A percentile compares a stretch with the other conserved stretches of the same genome.
These are phyloP conservation scores for Ormyrus nitidulus DNA, from an alignment of 2,888 invertebrate genomes.

Conservation along the genomic window DNA sequence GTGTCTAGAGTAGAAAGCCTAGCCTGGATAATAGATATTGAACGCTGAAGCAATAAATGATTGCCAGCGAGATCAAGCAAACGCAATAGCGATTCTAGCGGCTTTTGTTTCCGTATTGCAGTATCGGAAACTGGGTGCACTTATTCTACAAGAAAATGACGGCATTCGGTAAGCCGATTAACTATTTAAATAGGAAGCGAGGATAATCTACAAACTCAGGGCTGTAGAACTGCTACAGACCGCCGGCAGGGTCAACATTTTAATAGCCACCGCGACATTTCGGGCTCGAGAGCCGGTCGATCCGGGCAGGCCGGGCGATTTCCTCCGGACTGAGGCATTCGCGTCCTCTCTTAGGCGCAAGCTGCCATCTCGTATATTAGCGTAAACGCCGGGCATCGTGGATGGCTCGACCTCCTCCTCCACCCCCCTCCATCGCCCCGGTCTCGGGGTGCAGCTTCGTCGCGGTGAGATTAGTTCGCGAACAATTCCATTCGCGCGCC, in stretches of 20 bases:
- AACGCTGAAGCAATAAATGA: too few relatives aligned
- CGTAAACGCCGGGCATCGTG: slow-evolving; percentile 32
- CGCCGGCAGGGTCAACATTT: not conserved
- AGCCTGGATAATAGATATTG: too few relatives aligned
- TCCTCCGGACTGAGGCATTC: not conserved
- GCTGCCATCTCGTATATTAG: slow-evolving; percentile 25
- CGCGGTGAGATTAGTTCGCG: slow-evolving; percentile 63
- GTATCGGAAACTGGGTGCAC: too few relatives aligned
- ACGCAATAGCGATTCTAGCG: too few relatives aligned
- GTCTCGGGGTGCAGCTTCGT: not conserved
- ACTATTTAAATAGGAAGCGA: too few relatives aligned
- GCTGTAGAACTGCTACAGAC: too few relatives aligned
- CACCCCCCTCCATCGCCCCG: not conserved
- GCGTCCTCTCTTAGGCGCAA: not conserved
- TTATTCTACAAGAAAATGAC: too few relatives aligned
- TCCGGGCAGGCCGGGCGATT: not conserved
- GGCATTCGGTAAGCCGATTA: too few relatives aligned
- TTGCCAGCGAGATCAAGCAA: too few relatives aligned
- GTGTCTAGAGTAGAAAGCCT: too few relatives aligned
- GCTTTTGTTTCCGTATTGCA: too few relatives aligned
- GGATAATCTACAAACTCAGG: too few relatives aligned
- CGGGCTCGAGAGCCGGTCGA: not conserved
- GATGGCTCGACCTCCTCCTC: not conserved
- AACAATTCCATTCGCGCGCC: slow-evolving; percentile 59
- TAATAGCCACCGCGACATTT: not conserved